Percentiles rank a stretch among this genome's conserved stretches.
These are phyloP conservation scores for Sminthurinus aureus DNA, from an alignment of 2,888 invertebrate species.

Conservation along the genomic window DNA sequence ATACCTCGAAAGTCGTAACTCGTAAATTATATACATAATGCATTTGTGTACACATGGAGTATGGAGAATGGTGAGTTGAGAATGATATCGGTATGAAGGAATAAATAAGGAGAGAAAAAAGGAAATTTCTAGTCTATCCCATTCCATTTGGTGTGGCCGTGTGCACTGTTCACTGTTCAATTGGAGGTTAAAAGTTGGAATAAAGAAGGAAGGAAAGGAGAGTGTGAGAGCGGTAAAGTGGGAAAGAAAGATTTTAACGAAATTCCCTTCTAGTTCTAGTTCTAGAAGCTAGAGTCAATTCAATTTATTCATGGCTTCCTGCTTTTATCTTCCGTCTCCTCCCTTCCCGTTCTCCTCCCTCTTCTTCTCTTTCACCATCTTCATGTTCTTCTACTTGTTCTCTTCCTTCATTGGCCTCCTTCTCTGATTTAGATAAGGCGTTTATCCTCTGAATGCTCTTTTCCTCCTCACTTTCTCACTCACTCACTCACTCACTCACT, in stretches of 20 bases:
- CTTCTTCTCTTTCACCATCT: background rate
- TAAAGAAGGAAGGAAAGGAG: background rate
- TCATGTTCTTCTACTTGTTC: background rate
- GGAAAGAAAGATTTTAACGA: slow-evolving; percentile 9
- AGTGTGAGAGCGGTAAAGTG: background rate
- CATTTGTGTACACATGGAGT: too few relatives aligned
- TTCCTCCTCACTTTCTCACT: slow-evolving; percentile 1
- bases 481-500: background rate
- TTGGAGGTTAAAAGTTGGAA: background rate
- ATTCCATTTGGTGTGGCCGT: background rate
- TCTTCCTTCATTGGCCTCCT: background rate
- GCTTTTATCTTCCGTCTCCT: slow-evolving; percentile 18
- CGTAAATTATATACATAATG: too few relatives aligned
- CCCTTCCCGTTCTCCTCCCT: background rate
- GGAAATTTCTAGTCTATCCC: background rate
- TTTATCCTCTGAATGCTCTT: background rate
- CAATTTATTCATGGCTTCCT: slow-evolving; percentile 36
- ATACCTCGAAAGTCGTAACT: too few relatives aligned
- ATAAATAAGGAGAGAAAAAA: background rate
- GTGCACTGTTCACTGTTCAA: background rate
- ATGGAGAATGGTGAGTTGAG: too few relatives aligned
- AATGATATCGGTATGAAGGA: too few relatives aligned
- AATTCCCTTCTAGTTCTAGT: too few relatives aligned
- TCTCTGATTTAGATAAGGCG: slow-evolving; percentile 29
- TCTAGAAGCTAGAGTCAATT: slow-evolving; percentile 38